A percentile compares a stretch with the other conserved stretches of the same genome.
These are phyloP conservation scores for Sisor rabdophorus DNA, from an alignment of 2,113 vertebrate species.

Conservation along the genomic window DNA sequence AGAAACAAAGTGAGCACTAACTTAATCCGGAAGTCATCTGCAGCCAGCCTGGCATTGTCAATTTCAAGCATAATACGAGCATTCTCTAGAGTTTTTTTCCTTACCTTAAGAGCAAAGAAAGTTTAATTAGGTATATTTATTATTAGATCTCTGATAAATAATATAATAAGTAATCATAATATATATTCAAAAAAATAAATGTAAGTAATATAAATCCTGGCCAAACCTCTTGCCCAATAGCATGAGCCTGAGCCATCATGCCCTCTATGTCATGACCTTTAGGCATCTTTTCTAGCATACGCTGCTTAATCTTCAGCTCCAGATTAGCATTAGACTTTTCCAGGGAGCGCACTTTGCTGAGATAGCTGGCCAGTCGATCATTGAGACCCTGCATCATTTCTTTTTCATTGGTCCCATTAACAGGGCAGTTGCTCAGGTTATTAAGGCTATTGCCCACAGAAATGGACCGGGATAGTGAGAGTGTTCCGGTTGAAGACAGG, in stretches of 20 bases:
- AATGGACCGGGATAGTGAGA: slow-evolving; percentile 63
- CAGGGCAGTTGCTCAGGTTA: slow-evolving; percentile 56
- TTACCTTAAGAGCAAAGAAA: slow-evolving; percentile 61
- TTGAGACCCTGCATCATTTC: slow-evolving; percentile 90
- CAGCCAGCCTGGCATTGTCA: slow-evolving; percentile 77
- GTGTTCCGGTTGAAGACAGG: slow-evolving; percentile 42
- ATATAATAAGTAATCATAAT: no score
- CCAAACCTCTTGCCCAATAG: slow-evolving; percentile 72
- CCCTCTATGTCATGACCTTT: slow-evolving; percentile 71
- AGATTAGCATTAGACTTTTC: slow-evolving; percentile 75
- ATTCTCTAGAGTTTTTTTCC: slow-evolving; percentile 71
- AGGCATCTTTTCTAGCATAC: slow-evolving; percentile 70
- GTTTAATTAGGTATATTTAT: not conserved
- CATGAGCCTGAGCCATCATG: slow-evolving; percentile 72
- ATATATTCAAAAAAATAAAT: not conserved
- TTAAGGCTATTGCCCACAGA: slow-evolving; percentile 71
- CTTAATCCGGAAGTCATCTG: slow-evolving; percentile 79
- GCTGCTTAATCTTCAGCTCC: slow-evolving; percentile 76
- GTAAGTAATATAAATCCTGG: not conserved
- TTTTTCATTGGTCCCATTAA: slow-evolving; percentile 73
- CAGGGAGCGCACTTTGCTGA: slow-evolving; percentile 73
- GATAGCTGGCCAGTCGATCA: slow-evolving; percentile 77
- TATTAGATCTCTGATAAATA: not conserved
- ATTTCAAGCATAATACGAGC: slow-evolving; percentile 77
- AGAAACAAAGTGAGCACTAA: slow-evolving; percentile 51